Base-by-base conservation (phyloP, 2,888 invertebrate genomes). In the Lagria hirta region DNA sequence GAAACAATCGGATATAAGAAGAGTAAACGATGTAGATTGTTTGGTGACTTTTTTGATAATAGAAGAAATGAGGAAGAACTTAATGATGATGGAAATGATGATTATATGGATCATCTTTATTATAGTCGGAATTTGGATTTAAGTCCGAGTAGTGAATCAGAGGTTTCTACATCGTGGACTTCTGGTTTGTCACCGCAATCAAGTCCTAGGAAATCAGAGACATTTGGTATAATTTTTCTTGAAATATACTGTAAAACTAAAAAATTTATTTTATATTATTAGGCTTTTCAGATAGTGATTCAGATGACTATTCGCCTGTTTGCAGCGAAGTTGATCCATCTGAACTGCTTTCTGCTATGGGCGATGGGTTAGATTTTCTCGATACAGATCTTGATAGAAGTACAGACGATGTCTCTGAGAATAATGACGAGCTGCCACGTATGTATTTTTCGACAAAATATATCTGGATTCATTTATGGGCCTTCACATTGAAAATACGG, bases 281-380 rank as follows among this genome's bases (percentile, higher is more conserved):
- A 28, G 49, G 35, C 7, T 28, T 43, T 2, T 50, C 49, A 28
- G 64, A 61, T 42, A 78, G 77, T 1, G 80, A 80, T 63, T 80
- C 80, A 0, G 80, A 80, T 11, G 76, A 80, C 32, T 81, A 81
- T 61, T 84, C 84, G 36, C 84, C 84, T 1, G 79, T 84, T 12
- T 84, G 83, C 57, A 83, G 82, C 47, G 77, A 77, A 40, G 66
- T 64, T n/a, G 77, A 76, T 51, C 46, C 47, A n/a, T 23, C 44
- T 1, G 57, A 52, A 3, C 46, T 51, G 28, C 14, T 22, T 5
- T 13, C 26, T n/a, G 15, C 27, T 4, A 24, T 13, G 6, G 15
- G 21, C 12, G 35, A 42, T 12, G 41, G 26, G 5, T 32, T 29
- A 18, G 34, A 34, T 3, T 34, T 11, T 7, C 22, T 18, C 3